Percentiles rank a stretch among this genome's conserved stretches.
These are phyloP conservation scores for Nannobrachium achirus DNA, from an alignment of 2,113 vertebrate species.

Conservation along the genomic window DNA sequence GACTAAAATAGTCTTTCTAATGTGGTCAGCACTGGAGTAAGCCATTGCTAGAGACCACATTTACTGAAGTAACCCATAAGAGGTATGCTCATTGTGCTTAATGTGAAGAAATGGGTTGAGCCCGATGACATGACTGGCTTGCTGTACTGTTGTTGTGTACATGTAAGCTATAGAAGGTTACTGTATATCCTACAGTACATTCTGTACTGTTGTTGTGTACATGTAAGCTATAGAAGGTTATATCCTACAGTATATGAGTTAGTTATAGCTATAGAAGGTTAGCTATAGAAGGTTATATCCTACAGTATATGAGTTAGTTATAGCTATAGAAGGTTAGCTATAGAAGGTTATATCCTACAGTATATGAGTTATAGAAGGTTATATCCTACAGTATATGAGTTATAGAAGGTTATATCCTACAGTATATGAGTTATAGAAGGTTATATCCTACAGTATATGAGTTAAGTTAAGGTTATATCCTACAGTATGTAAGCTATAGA, in stretches of 20 bases:
- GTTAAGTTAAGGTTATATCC: no score
- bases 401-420: no score
- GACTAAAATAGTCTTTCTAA: not conserved
- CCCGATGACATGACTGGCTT: slow-evolving; percentile 1
- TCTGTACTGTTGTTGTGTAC: not conserved
- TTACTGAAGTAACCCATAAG: not conserved
- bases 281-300: not conserved
- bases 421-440: not conserved
- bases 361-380: not conserved
- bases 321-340: no score
- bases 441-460: no score
- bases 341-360: no score
- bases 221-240: not conserved
- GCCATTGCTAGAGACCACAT: slow-evolving; percentile 12
- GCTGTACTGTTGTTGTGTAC: not conserved
- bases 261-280: no score
- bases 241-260: no score
- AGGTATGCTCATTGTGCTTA: not conserved
- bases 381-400: no score
- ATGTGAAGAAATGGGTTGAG: not conserved
- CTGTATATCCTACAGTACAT: no score
- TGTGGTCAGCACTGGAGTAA: not conserved
- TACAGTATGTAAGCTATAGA: not conserved
- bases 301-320: no score
- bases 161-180: not conserved